Base-by-base conservation (phyloP, 2,113 vertebrate species). In the Pleuronectes platessa region DNA sequence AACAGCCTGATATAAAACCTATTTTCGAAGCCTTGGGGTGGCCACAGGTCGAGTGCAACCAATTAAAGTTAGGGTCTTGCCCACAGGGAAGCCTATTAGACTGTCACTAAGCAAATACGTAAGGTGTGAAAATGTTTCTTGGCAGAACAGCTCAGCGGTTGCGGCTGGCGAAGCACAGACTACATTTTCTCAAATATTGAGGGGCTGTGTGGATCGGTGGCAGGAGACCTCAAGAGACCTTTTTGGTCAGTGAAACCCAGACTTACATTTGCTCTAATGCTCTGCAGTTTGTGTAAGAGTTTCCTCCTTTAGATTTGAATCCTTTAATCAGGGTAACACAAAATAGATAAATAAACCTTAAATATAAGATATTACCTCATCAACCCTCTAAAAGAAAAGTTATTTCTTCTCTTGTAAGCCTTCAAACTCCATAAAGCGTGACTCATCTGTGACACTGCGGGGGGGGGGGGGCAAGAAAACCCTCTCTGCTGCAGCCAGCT, bases 21-120 rank as follows among this genome's bases (percentile, higher is more conserved):
- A 13, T 53, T 61, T 31, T 42, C 13, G 13, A 26, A 69, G 8
- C 5, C 18, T 18, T 21, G 21, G 23, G n/a, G 31, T 23, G 18
- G 58, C 40, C 31, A 20, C 13, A 74, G 59, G 65, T 70, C 60
- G 63, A 45, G 5, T 37, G 23, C 78, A 54, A 69, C 21, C 65
- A 45, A 62, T 63, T 79, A 61, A 45, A 79, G 20, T 67, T 7
- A 6, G n/a, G 72, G 26, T 68, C n/a, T 40, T 26, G 27, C 64
- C n/a, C 24, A 23, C 24, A 49, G n/a, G n/a, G n/a, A n/a, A n/a
- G n/a, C n/a, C n/a, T n/a, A n/a, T n/a, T n/a, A n/a, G 53, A 64
- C 65, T 64, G 65, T 70, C 40, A 53, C 40, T 49, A 15, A 65
- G 59, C 45, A 75, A 35, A 75, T 74, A n/a, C 42, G 13, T 20